A percentile compares a stretch with the other conserved stretches of the same genome.
These are phyloP conservation scores for Trichopria drosophilae DNA, from an alignment of 2,888 invertebrate genomes.

Conservation along the genomic window DNA sequence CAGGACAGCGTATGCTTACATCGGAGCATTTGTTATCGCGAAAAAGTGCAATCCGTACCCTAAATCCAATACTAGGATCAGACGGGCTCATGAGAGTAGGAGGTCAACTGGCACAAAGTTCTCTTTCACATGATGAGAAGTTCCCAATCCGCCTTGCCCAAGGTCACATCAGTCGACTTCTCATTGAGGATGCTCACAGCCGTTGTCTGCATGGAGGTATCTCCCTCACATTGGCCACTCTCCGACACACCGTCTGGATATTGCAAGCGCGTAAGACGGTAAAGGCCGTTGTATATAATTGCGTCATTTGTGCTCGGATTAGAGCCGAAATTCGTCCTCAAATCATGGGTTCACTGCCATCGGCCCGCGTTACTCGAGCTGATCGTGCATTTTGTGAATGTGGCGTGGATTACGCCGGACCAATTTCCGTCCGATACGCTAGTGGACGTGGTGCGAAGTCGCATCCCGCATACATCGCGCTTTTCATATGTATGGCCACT, in stretches of 20 bases:
- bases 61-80: slow-evolving; percentile 25
- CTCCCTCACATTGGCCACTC: slow-evolving; percentile 9
- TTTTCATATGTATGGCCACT: slow-evolving; percentile 17
- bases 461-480: slow-evolving; percentile 17
- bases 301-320: not conserved
- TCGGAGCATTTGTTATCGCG: no score
- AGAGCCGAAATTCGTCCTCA: not conserved
- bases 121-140: slow-evolving; percentile 15
- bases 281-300: no score
- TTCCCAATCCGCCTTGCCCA: slow-evolving; percentile 17
- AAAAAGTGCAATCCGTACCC: no score
- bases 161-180: not conserved
- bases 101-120: slow-evolving; percentile 28
- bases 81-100: slow-evolving; percentile 28
- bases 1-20: no score
- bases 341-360: not conserved
- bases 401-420: not conserved
- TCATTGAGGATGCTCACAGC: slow-evolving; percentile 9
- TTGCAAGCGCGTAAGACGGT: slow-evolving; percentile 9
- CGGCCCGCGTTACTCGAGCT: not conserved
- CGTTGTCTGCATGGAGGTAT: slow-evolving; percentile 19
- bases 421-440: not conserved
- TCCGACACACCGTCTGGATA: slow-evolving; percentile 15
- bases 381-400: not conserved
- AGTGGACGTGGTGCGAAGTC: slow-evolving; percentile 12